Conservation (phyloP, 2,888 invertebrate genomes). For the Phalangium opilio region DNA sequence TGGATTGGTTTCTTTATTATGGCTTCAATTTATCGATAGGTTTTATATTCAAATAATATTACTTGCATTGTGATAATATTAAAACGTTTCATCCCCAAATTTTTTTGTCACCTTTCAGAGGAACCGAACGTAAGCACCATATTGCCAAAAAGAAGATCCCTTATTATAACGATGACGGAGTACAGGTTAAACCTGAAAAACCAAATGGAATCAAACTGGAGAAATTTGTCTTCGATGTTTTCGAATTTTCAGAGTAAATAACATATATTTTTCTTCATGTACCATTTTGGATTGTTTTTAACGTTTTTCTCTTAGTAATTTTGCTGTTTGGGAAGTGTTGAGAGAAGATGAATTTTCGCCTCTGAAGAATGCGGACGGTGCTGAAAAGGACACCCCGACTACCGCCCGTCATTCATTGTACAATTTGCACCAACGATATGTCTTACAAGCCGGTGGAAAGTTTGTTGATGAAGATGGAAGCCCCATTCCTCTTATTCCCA, state of each 20-base stretch:
- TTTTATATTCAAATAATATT: no score
- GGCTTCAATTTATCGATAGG: no score
- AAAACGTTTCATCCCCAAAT: no score
- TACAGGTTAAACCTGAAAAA: constrained; percentile 53
- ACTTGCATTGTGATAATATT: no score
- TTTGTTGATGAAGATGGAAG: constrained; percentile 37
- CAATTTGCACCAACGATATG: constrained; percentile 9
- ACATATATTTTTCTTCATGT: background rate
- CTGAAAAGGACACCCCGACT: constrained; percentile 74
- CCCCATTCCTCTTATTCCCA: constrained; percentile 32
- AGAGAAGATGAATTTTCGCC: constrained; percentile 92
- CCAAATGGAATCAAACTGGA: constrained; percentile 97
- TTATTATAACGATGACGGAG: constrained; percentile 53
- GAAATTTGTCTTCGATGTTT: constrained; percentile 98
- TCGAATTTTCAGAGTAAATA: constrained; percentile 64
- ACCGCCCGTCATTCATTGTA: constrained; percentile 46
- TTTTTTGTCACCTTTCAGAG: background rate
- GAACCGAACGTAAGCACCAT: constrained; percentile 69
- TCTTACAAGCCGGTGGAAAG: constrained; percentile 55
- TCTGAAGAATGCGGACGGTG: constrained; percentile 74
- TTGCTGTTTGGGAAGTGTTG: constrained; percentile 81
- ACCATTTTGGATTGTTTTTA: background rate
- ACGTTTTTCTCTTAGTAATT: constrained; percentile 37
- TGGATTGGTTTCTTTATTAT: no score
- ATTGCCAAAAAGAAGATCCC: constrained; percentile 97